Evolutionary conservation across 2,888 invertebrate genomes (phyloP).

Genomic region (Luffia ferchaultella): DNA sequence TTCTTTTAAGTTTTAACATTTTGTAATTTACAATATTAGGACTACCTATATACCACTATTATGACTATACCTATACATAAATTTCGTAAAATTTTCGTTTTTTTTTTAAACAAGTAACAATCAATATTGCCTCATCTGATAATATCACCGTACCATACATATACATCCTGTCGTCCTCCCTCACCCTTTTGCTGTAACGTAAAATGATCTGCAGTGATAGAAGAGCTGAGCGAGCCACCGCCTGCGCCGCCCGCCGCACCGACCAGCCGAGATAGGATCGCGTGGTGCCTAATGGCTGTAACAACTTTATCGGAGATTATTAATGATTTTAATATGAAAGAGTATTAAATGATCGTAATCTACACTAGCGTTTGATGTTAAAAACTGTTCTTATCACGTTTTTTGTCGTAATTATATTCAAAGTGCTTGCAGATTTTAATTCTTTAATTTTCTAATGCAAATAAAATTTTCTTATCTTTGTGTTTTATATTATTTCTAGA

Average conservation of each 20-base stretch:
- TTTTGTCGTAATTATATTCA: background rate
- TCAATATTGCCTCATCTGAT: too few relatives aligned
- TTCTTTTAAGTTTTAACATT: too few relatives aligned
- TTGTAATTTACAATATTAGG: too few relatives aligned
- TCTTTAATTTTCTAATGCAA: background rate
- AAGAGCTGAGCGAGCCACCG: background rate
- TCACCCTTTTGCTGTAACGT: background rate
- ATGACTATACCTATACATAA: too few relatives aligned
- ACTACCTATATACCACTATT: too few relatives aligned
- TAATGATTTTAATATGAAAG: conserved; percentile 4
- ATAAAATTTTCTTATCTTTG: background rate
- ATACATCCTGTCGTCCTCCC: too few relatives aligned
- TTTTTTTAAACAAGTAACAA: too few relatives aligned
- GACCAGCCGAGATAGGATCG: background rate
- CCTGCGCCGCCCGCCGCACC: background rate
- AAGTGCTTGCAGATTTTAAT: background rate
- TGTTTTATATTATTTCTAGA: background rate
- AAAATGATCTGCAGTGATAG: background rate
- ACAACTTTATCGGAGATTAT: conserved; percentile 1
- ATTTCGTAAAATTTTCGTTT: too few relatives aligned
- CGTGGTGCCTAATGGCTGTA: conserved; percentile 4
- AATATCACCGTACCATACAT: too few relatives aligned
- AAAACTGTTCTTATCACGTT: background rate
- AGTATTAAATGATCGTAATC: background rate
- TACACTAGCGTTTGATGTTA: background rate